Conservation (phyloP, 2,797 vertebrate genomes). For the Caiman crocodilus region DNA sequence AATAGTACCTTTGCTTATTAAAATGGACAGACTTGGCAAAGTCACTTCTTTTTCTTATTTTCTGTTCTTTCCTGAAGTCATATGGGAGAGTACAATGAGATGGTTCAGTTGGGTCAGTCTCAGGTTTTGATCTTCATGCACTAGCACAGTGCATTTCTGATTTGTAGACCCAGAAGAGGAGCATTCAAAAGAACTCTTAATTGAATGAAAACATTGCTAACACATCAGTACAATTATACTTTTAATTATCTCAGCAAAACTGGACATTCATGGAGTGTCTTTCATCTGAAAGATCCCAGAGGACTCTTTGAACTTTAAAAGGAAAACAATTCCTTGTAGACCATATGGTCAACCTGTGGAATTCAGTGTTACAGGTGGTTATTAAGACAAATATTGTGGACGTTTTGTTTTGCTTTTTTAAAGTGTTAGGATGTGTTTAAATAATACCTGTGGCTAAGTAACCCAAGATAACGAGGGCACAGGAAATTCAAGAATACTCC, state of each 20-base stretch:
- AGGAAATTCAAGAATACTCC: conserved; percentile 1
- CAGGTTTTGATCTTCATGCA: no score
- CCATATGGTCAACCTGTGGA: neutral
- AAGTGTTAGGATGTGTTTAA: neutral
- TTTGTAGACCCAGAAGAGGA: neutral
- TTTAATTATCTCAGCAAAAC: neutral
- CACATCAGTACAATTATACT: neutral
- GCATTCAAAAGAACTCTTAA: neutral
- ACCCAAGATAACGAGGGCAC: conserved; percentile 36
- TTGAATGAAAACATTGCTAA: neutral
- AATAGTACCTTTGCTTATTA: neutral
- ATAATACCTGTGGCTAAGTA: neutral
- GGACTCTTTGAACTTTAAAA: neutral
- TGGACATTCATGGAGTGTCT: neutral
- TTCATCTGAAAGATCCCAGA: neutral
- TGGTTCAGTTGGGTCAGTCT: neutral
- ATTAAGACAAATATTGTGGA: neutral
- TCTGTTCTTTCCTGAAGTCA: neutral
- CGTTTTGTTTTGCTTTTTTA: neutral
- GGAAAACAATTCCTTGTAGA: neutral
- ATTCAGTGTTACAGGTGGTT: neutral
- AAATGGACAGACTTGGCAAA: neutral
- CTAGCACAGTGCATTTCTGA: neutral
- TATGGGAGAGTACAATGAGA: neutral
- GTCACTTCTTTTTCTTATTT: neutral